A percentile compares a stretch with the other conserved stretches of the same genome.
Evolutionary conservation across 2,113 vertebrate species (phyloP).

Genomic region (Cephalopterus ornatus): DNA sequence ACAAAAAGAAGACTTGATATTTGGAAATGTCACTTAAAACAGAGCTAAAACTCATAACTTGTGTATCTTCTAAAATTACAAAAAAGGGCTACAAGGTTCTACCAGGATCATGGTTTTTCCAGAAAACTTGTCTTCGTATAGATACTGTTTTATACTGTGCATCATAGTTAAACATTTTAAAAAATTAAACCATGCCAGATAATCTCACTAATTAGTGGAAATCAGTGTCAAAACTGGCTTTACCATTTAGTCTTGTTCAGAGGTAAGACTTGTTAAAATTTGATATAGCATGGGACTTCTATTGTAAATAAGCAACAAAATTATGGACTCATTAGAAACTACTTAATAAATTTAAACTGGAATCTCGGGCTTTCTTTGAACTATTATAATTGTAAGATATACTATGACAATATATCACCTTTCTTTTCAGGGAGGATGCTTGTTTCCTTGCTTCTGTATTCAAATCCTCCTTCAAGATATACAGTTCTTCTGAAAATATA

Average conservation of each 20-base stretch:
- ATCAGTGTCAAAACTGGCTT: rapidly evolving
- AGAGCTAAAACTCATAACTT: not conserved
- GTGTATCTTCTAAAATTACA: not conserved
- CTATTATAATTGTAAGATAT: not conserved
- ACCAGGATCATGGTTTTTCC: not conserved
- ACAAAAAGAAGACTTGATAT: not conserved
- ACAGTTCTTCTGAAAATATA: not conserved
- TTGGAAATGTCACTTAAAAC: not conserved
- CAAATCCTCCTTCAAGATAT: not conserved
- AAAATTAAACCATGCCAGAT: not conserved
- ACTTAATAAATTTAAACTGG: not conserved
- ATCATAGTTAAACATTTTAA: not conserved
- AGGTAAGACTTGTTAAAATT: not conserved
- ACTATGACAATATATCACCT: not conserved
- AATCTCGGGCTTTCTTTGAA: not conserved
- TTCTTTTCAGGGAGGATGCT: not conserved
- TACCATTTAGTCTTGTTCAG: not conserved
- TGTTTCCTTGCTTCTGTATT: not conserved
- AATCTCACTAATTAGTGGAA: not conserved
- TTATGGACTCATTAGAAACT: not conserved
- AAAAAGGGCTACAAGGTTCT: not conserved
- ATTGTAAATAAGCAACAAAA: not conserved
- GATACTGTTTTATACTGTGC: not conserved
- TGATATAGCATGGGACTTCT: not conserved
- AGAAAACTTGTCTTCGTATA: not conserved